A percentile compares a stretch with the other conserved stretches of the same genome.
Evolutionary conservation across 53 echinoderm and acorn worm genomes (phyloP).

Genomic region (Hippasteria phrygiana): DNA sequence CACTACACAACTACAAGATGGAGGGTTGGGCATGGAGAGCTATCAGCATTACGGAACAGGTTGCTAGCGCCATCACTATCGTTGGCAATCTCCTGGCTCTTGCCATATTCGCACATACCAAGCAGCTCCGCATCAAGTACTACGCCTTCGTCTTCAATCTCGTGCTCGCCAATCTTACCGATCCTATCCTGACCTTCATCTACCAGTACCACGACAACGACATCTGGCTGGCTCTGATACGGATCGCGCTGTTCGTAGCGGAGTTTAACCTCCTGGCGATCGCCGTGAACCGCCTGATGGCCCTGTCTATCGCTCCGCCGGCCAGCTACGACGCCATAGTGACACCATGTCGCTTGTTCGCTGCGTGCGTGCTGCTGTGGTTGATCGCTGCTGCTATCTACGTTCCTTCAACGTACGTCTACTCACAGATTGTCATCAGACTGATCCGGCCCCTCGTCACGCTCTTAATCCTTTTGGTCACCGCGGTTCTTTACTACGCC

Average conservation of each 20-base stretch:
- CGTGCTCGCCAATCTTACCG: not conserved
- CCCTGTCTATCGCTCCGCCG: not conserved
- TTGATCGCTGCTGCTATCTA: not conserved
- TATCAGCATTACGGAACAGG: not conserved
- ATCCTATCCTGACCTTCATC: not conserved
- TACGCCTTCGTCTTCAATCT: slow-evolving; percentile 14
- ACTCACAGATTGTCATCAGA: not conserved
- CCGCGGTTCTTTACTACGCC: not conserved
- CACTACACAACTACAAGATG: not conserved
- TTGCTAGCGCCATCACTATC: not conserved
- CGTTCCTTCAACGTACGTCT: not conserved
- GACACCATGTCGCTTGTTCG: not conserved
- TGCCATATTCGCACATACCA: not conserved
- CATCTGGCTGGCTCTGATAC: not conserved
- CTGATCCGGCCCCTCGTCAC: not conserved
- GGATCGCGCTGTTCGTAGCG: not conserved
- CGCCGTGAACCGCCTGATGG: not conserved
- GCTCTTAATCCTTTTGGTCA: not conserved
- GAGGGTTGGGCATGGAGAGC: not conserved
- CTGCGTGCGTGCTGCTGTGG: not conserved
- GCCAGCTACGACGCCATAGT: not conserved
- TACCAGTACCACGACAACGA: not conserved
- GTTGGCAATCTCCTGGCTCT: not conserved
- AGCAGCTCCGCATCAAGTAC: not conserved
- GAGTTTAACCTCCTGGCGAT: slow-evolving; percentile 17